Percentiles rank a stretch among this genome's conserved stretches.
phyloP scores from a whole-genome alignment of 1,140 invertebrate genomes.

The Bombyx mori region DNA sequence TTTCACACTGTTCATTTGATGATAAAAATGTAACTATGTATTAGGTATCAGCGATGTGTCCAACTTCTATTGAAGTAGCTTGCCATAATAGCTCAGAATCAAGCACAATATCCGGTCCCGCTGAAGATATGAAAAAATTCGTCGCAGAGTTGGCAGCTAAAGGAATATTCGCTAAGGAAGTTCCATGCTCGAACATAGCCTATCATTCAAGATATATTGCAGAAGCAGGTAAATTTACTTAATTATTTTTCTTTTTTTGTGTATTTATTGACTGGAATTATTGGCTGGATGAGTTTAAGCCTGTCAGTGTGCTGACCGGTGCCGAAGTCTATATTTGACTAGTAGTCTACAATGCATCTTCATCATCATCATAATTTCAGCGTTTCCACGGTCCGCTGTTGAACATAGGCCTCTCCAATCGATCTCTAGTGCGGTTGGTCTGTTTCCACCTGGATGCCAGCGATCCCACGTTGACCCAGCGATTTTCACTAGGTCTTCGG shows the following conservation, averaged over 20 bases:
- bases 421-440: background rate
- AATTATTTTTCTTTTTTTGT: background rate
- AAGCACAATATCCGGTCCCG: slow-evolving; percentile 84
- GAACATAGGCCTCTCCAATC: too few species aligned
- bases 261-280: background rate
- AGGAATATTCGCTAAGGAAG: slow-evolving; percentile 80
- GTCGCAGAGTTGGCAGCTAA: slow-evolving; percentile 74
- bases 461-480: too few species aligned
- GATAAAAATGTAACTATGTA: background rate
- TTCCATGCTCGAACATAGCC: slow-evolving; percentile 79
- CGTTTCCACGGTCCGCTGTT: too few species aligned
- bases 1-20: background rate
- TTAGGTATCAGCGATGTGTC: slow-evolving; percentile 69
- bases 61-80: slow-evolving; percentile 76
- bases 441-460: background rate
- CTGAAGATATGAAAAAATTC: slow-evolving; percentile 73
- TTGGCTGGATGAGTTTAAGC: background rate
- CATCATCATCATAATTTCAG: too few species aligned
- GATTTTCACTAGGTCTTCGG: too few species aligned
- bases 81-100: slow-evolving; percentile 83
- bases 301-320: too few species aligned
- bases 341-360: background rate
- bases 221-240: slow-evolving; percentile 34
- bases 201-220: slow-evolving; percentile 83
- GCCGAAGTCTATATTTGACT: background rate